These are phyloP conservation scores for Setipinna tenuifilis DNA, from an alignment of 2,797 vertebrate genomes.

Conservation along the genomic window DNA sequence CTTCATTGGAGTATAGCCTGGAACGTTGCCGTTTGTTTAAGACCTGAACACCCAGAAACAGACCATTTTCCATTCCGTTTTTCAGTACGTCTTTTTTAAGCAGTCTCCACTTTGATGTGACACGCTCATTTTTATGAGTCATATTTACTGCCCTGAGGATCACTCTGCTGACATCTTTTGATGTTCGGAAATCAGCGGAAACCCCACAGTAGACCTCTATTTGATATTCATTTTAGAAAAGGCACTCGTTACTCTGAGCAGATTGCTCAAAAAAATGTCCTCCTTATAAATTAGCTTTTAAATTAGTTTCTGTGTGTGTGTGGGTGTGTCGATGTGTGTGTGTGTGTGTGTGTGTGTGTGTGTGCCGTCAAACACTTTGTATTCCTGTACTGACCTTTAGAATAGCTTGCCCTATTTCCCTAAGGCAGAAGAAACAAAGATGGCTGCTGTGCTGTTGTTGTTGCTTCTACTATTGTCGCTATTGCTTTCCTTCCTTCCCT, in stretches of 20 bases:
- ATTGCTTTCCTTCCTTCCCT: not conserved
- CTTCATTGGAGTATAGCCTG: too few species aligned
- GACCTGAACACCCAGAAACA: not conserved
- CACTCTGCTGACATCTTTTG: constrained; percentile 16
- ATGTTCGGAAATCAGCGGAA: not conserved
- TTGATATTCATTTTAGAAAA: constrained; percentile 14
- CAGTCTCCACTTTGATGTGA: constrained; percentile 11
- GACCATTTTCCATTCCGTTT: not conserved
- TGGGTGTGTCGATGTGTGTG: not conserved
- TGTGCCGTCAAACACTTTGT: not conserved
- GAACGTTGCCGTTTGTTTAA: too few species aligned
- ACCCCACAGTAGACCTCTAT: not conserved
- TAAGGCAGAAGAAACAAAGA: constrained; percentile 14
- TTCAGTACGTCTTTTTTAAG: not conserved
- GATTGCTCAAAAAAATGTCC: not conserved
- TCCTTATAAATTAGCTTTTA: constrained; percentile 14
- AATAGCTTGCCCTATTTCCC: constrained; percentile 11
- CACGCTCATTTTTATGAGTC: not conserved
- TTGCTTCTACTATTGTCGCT: not conserved
- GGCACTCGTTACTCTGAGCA: not conserved
- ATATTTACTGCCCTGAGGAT: constrained; percentile 2
- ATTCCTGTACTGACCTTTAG: not conserved
- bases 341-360: not conserved
- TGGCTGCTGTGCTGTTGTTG: not conserved
- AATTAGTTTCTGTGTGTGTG: not conserved